phyloP scores from a whole-genome alignment of 92 coral and sea anemone species.

The Palythoa grandis region DNA sequence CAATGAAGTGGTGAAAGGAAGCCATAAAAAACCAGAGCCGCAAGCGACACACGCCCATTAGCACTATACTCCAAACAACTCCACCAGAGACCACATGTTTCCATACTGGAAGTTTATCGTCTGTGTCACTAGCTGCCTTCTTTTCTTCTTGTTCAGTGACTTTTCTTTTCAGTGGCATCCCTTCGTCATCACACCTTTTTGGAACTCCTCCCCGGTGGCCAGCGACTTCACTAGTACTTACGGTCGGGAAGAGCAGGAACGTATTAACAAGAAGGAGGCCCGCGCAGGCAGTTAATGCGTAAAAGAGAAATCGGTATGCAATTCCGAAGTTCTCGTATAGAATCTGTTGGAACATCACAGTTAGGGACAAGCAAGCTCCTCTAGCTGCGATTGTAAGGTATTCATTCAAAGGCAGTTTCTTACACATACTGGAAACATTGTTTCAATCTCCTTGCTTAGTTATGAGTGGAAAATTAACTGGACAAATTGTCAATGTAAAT shows the following conservation, averaged over 20 bases:
- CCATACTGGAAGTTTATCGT: constrained; percentile 22
- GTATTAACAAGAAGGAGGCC: constrained; percentile 37
- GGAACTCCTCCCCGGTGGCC: neutral
- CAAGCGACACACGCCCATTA: constrained; percentile 48
- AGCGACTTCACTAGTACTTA: neutral
- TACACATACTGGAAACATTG: neutral
- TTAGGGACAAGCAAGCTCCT: constrained; percentile 27
- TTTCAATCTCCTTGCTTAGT: neutral
- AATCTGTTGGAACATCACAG: constrained; percentile 45
- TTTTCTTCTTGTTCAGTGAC: neutral
- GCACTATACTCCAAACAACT: constrained; percentile 43
- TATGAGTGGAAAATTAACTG: neutral
- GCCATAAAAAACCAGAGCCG: constrained; percentile 46
- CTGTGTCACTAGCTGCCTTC: neutral
- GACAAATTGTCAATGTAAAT: neutral
- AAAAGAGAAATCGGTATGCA: constrained; percentile 43
- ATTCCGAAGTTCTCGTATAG: constrained; percentile 43
- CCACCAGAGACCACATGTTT: constrained; percentile 47
- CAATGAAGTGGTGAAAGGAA: constrained; percentile 43
- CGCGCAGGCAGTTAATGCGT: constrained; percentile 39
- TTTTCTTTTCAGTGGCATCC: neutral
- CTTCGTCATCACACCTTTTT: neutral
- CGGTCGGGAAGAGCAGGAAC: constrained; percentile 35
- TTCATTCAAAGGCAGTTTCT: constrained; percentile 7
- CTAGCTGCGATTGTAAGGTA: neutral